These are phyloP conservation scores for Cyphomyrus discorhynchus DNA, from an alignment of 2,113 vertebrate species.

Conservation along the genomic window DNA sequence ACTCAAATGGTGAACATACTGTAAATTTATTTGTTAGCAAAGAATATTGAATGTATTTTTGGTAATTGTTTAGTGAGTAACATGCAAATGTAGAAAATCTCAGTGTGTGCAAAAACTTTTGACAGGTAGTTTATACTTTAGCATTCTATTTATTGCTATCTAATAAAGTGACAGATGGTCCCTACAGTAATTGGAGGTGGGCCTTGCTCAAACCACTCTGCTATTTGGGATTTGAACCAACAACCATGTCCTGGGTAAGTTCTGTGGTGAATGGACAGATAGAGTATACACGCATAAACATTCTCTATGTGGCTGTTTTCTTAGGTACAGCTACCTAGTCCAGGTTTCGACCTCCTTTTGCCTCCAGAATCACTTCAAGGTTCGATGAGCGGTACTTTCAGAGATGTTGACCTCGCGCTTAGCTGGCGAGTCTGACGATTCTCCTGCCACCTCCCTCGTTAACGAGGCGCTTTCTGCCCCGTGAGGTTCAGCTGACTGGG, in stretches of 20 bases:
- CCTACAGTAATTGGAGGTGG: neutral
- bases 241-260: neutral
- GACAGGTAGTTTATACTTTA: neutral
- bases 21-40: too few relatives aligned
- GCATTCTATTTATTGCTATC: neutral
- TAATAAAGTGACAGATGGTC: neutral
- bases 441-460: neutral
- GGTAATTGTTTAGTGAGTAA: too few relatives aligned
- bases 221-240: neutral
- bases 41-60: too few relatives aligned
- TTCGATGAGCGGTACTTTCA: neutral
- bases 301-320: neutral
- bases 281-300: neutral
- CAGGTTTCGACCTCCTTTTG: neutral
- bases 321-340: neutral
- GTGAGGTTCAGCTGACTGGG: neutral
- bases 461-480: neutral
- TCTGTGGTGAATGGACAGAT: neutral
- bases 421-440: neutral
- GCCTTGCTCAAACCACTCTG: neutral
- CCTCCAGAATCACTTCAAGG: neutral
- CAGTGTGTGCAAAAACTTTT: too few relatives aligned
- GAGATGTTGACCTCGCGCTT: neutral
- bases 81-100: too few relatives aligned
- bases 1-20: too few relatives aligned